Evolutionary conservation across 2,797 vertebrate genomes (phyloP), one percentile per base, ranked within the genome.

Genomic region (Dallia pectoralis): DNA sequence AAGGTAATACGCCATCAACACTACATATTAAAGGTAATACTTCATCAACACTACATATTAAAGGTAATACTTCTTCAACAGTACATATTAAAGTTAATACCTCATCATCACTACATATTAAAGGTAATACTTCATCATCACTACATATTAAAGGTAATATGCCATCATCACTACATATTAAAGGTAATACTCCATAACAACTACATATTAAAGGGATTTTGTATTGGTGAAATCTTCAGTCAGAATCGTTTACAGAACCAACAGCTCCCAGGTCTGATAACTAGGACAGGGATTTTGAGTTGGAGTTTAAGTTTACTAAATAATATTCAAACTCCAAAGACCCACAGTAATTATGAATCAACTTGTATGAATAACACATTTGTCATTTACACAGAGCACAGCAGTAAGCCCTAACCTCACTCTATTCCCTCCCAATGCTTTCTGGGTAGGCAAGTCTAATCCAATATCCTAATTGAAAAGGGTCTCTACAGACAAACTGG

Each of bases 401-500:
- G 53, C 32, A 29, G 47, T 56, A 69, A 71, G 9, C 25, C 30
- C 29, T 63, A 61, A 48, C 30, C 72, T n/a, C 25, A 75, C 48
- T 64, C 51, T 40, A 19, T 61, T 11, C 32, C 32, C 29, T 73
- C 29, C 49, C 66, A 67, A 53, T 51, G 47, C 49, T 40, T 48
- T 65, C 27, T 40, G 61, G 61, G 33, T 44, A 25, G 9, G 12
- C 27, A 49, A n/a, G 22, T 27, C 44, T 80, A 84, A 77, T 77
- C 71, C 78, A 73, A 68, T 33, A 66, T 68, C 69, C 70, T 77
- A 75, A 85, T 74, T 69, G 72, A 80, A 70, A 62, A n/a, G 40
- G 71, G 70, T 71, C 67, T 33, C 22, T 29, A 53, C 11, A 49
- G 69, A 49, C 40, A 56, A 73, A 36, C 59, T 56, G 47, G 16